Conservation (phyloP, 2,797 vertebrate genomes). For the Octomys mimax region DNA sequence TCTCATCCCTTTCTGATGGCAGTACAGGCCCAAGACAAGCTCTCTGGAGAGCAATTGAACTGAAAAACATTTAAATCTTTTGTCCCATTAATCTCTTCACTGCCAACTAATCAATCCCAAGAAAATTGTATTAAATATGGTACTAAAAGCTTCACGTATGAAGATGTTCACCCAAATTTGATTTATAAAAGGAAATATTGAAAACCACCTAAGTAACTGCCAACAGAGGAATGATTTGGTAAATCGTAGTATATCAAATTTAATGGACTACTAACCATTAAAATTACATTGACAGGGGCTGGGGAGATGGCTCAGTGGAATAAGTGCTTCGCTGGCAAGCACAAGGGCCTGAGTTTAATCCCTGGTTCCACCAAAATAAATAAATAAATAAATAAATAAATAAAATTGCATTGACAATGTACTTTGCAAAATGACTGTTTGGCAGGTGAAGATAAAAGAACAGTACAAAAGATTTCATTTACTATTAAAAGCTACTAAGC, state of each 20-base stretch:
- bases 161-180: slow-evolving; percentile 56
- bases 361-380: too few relatives aligned
- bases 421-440: slow-evolving; percentile 47
- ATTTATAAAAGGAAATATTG: slow-evolving; percentile 68
- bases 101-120: slow-evolving; percentile 7
- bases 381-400: too few relatives aligned
- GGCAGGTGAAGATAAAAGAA: background rate
- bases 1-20: background rate
- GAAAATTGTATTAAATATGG: slow-evolving; percentile 46
- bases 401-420: background rate
- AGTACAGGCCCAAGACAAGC: background rate
- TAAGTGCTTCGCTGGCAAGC: too few relatives aligned
- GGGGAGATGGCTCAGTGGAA: too few relatives aligned
- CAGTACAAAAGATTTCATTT: background rate
- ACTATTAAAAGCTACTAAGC: background rate
- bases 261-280: slow-evolving; percentile 29
- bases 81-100: slow-evolving; percentile 4
- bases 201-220: slow-evolving; percentile 50
- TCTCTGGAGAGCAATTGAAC: background rate
- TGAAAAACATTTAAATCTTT: background rate
- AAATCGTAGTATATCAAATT: slow-evolving; percentile 40
- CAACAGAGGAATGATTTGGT: background rate
- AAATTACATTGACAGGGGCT: background rate
- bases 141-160: slow-evolving; percentile 22
- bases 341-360: too few relatives aligned